Evolutionary conservation across 2,797 vertebrate genomes (phyloP).

Genomic region (Pristis pectinata): DNA sequence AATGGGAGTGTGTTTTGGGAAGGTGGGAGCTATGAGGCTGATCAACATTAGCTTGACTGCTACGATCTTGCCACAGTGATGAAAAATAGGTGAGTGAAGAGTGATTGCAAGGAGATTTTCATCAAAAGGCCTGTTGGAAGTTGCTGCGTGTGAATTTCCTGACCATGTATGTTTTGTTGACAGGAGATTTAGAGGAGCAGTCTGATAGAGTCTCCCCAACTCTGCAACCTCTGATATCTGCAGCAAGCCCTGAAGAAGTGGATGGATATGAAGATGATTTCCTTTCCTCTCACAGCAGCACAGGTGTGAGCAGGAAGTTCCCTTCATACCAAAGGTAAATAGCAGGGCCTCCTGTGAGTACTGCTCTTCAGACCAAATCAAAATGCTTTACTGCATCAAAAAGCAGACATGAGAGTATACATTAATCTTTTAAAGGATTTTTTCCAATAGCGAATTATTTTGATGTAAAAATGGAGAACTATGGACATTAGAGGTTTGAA

Average conservation of each 20-base stretch:
- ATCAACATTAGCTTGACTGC: not conserved
- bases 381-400: not conserved
- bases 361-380: not conserved
- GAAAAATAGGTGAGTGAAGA: not conserved
- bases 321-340: slow-evolving; percentile 67
- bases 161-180: not conserved
- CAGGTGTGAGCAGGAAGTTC: slow-evolving; percentile 60
- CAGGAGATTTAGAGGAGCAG: slow-evolving; percentile 62
- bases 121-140: too few species aligned
- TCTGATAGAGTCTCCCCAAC: slow-evolving; percentile 53
- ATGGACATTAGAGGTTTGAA: not conserved
- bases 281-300: slow-evolving; percentile 67
- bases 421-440: not conserved
- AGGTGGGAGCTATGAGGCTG: not conserved
- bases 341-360: not conserved
- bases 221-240: slow-evolving; percentile 50
- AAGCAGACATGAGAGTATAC: not conserved
- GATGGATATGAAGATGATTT: slow-evolving; percentile 81
- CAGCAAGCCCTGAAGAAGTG: slow-evolving; percentile 55
- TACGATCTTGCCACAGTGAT: not conserved
- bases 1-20: not conserved
- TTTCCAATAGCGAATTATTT: not conserved
- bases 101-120: not conserved
- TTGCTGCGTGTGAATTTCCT: not conserved
- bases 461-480: not conserved